These are phyloP conservation scores for Anhinga rufa DNA, from an alignment of 2,113 vertebrate genomes.

Conservation along the genomic window DNA sequence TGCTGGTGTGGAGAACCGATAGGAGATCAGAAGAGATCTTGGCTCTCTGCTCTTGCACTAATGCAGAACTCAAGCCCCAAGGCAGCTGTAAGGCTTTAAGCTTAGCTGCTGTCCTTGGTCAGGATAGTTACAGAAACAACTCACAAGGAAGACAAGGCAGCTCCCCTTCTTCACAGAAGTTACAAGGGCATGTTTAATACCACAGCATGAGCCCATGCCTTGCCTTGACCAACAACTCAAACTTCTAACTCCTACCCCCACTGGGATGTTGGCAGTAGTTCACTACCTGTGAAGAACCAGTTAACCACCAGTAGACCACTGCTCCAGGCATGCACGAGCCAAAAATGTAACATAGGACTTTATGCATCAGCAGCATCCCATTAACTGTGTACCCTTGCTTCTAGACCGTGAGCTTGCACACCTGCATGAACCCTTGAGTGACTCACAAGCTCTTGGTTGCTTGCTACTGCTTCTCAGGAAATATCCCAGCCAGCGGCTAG, in stretches of 20 bases:
- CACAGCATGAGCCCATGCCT: not conserved
- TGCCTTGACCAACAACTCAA: not conserved
- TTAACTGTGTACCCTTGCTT: not conserved
- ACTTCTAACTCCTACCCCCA: not conserved
- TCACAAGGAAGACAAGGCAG: not conserved
- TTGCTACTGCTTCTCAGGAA: conserved; percentile 36
- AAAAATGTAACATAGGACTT: not conserved
- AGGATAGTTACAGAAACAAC: not conserved
- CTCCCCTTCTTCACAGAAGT: not conserved
- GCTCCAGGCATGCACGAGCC: not conserved
- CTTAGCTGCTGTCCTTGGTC: not conserved
- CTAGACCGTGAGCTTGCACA: not conserved
- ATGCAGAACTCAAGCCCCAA: not conserved
- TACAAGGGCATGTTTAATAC: not conserved
- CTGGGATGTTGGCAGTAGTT: not conserved
- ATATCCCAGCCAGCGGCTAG: not conserved
- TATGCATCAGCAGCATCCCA: not conserved
- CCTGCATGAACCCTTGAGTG: not conserved
- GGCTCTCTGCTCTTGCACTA: not conserved
- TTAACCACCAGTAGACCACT: not conserved
- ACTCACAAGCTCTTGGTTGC: not conserved
- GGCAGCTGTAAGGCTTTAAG: not conserved
- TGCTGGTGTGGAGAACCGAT: not conserved
- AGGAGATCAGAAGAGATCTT: not conserved
- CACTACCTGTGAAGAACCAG: not conserved